Base-by-base conservation (phyloP, 2,113 vertebrate species). In the Rhinolophus sinicus region DNA sequence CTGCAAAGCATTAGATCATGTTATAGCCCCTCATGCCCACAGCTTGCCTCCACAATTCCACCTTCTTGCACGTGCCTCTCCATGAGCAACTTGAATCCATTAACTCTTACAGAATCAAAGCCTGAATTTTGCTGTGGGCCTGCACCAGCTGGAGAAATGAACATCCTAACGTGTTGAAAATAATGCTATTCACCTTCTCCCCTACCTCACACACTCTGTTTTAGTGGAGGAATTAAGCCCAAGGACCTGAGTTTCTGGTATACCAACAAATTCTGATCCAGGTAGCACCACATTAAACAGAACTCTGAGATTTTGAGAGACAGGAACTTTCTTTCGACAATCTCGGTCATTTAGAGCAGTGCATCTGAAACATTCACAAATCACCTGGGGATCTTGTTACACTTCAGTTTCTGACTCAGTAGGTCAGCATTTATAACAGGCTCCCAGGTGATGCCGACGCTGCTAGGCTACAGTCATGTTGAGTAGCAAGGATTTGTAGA, bases 311-410 rank as follows among this genome's bases (percentile, higher is more conserved):
- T 38, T 93, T 88, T 77, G 35, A 81, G 52, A 65, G 26, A 73
- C 38, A 54, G 47, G 72, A 52, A 38, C 18, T 65, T 91, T 84
- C 62, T 70, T 90, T 18, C 9, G 69, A 9, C 47, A 21, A 35
- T 44, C 76, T 88, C 13, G 5, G 15, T 33, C 60, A 84, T 50
- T 90, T 54, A 47, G 11, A 90, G n/a, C 40, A 38, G 28, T 7
- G 0, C 3, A 28, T 72, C n/a, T 56, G 70, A 62, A 56, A 35
- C 50, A 72, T 85, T 60, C 78, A 60, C 1, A 5, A 78, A 60
- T 91, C 76, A 75, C 50, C 38, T 64, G 30, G 22, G 35, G 16
- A 80, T 87, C 70, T 95, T 88, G 81, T 65, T 94, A 94, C 88
- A 95, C 47, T 76, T 60, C 28, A 8, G 13, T 65, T 76, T 90